These are phyloP conservation scores for Callorhinus ursinus DNA, from an alignment of 2,113 vertebrate species.

Conservation along the genomic window DNA sequence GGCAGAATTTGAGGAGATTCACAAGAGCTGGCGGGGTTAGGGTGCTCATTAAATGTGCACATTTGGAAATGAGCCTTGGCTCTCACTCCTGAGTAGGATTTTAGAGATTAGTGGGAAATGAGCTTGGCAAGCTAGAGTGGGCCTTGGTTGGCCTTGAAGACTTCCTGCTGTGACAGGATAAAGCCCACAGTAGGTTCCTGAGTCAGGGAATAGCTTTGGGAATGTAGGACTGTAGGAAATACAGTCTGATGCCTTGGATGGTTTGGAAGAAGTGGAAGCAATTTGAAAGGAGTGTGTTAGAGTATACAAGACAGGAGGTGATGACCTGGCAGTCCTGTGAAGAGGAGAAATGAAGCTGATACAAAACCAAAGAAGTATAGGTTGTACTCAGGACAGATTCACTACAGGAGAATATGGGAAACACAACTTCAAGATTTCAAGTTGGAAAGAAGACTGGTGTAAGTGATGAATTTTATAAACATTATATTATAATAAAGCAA, in stretches of 20 bases:
- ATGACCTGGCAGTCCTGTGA: neutral
- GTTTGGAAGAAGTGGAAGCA: neutral
- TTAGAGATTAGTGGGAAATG: neutral
- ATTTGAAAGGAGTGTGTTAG: neutral
- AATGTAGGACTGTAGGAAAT: neutral
- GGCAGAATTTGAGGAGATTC: neutral
- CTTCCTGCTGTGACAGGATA: neutral
- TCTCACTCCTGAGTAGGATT: neutral
- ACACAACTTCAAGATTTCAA: neutral
- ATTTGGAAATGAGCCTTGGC: neutral
- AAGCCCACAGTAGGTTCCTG: neutral
- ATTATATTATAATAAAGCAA: neutral
- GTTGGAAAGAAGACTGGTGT: neutral
- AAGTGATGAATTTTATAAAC: neutral
- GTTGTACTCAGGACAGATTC: neutral
- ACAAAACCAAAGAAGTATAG: neutral
- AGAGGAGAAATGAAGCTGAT: neutral
- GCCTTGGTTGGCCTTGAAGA: neutral
- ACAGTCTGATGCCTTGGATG: neutral
- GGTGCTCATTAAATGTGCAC: neutral
- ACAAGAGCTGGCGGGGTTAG: neutral
- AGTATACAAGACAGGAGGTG: neutral
- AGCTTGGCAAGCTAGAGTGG: neutral
- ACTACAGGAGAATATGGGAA: neutral
- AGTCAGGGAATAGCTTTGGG: neutral